These are phyloP conservation scores for Pyrrhosoma nymphula DNA, from an alignment of 2,888 invertebrate genomes.

Conservation along the genomic window DNA sequence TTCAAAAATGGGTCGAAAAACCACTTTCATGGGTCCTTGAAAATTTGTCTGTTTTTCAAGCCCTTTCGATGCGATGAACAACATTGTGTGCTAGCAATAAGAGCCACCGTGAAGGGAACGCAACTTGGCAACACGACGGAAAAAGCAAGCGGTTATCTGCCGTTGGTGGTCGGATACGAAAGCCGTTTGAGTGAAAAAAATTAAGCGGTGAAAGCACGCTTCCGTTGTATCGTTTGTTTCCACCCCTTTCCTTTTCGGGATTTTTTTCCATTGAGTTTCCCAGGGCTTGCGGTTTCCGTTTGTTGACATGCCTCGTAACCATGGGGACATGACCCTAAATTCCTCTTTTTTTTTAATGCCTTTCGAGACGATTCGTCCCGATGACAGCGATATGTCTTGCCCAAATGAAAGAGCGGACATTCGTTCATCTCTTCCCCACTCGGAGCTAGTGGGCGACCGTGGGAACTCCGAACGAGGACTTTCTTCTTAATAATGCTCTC, in stretches of 20 bases:
- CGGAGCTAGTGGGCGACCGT: not conserved
- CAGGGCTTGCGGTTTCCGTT: not conserved
- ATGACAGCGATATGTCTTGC: not conserved
- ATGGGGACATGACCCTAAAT: not conserved
- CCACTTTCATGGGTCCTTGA: too few species aligned
- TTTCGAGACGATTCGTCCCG: not conserved
- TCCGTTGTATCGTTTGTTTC: not conserved
- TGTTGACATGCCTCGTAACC: not conserved
- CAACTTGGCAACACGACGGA: too few species aligned
- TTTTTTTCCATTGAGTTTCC: not conserved
- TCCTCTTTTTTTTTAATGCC: not conserved
- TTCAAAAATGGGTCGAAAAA: too few species aligned
- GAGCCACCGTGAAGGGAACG: too few species aligned
- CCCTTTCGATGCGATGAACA: too few species aligned
- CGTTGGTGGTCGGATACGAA: not conserved
- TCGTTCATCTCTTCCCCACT: not conserved
- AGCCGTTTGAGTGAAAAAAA: not conserved
- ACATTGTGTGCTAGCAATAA: too few species aligned
- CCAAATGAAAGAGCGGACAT: not conserved
- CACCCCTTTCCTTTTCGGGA: not conserved
- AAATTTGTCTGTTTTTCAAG: too few species aligned
- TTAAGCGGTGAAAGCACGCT: not conserved
- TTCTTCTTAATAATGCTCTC: not conserved
- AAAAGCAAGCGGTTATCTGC: too few species aligned
- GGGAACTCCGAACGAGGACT: not conserved